These are phyloP conservation scores for Romanogobio albipinnatus DNA, from an alignment of 2,113 vertebrate genomes.

Conservation along the genomic window DNA sequence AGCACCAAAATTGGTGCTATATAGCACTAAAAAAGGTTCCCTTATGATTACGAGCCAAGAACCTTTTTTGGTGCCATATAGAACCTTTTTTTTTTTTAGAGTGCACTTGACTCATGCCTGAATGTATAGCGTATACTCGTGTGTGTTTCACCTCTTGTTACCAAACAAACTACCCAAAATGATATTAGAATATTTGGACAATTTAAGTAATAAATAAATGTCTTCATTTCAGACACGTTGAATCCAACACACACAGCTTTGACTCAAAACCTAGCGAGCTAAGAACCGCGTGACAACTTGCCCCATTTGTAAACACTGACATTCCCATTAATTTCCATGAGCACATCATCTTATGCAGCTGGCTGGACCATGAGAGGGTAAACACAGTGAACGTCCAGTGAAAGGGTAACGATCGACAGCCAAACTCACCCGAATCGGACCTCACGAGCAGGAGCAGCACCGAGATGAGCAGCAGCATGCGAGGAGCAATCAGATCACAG, in stretches of 20 bases:
- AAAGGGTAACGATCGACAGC: background rate
- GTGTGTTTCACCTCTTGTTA: background rate
- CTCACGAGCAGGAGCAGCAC: conserved; percentile 54
- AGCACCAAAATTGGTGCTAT: too few species aligned
- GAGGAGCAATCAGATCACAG: conserved; percentile 66
- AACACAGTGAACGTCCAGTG: background rate
- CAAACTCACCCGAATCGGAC: conserved; percentile 71
- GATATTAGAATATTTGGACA: background rate
- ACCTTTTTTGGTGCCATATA: too few species aligned
- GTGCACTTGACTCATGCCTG: background rate
- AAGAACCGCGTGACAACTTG: background rate
- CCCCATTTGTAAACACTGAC: background rate
- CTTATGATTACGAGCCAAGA: too few species aligned
- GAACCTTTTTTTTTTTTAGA: too few species aligned
- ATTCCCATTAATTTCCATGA: background rate
- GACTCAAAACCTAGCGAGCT: background rate
- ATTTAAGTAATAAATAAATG: too few species aligned
- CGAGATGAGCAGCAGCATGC: conserved; percentile 59
- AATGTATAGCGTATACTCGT: background rate
- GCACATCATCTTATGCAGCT: background rate
- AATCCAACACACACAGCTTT: background rate
- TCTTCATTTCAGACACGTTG: background rate
- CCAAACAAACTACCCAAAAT: background rate
- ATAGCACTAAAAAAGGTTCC: too few species aligned
- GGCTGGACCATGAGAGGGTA: background rate